Percentiles rank a stretch among this genome's conserved stretches.
Evolutionary conservation across 2,797 vertebrate genomes (phyloP).

Genomic region (Myotis pilosus): DNA sequence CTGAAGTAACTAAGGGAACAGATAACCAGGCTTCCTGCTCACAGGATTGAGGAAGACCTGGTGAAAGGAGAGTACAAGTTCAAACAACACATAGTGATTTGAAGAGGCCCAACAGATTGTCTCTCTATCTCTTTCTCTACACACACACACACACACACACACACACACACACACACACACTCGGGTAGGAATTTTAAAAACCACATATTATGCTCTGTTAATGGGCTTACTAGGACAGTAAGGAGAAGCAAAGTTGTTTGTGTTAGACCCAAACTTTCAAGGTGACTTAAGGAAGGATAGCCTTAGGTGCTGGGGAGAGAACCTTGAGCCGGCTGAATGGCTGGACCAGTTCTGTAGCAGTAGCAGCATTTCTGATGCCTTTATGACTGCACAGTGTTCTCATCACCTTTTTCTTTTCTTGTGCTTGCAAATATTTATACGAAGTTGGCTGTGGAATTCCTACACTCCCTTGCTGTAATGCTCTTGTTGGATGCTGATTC

Average conservation of each 20-base stretch:
- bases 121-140: neutral
- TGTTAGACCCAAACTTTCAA: conserved; percentile 5
- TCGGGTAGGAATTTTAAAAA: neutral
- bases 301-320: neutral
- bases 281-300: conserved; percentile 20
- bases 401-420: conserved; percentile 4
- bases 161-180: neutral
- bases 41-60: neutral
- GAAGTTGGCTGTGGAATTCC: conserved; percentile 39
- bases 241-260: neutral
- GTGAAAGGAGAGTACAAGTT: neutral
- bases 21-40: neutral
- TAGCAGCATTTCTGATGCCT: neutral
- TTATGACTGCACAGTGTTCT: neutral
- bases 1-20: neutral
- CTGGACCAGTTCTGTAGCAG: neutral
- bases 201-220: neutral
- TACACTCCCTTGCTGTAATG: neutral
- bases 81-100: neutral
- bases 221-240: neutral
- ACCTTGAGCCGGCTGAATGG: neutral
- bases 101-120: neutral
- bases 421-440: conserved; percentile 39
- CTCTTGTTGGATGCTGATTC: conserved; percentile 37
- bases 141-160: neutral